A percentile compares a stretch with the other conserved stretches of the same genome.
Conservation (phyloP, 2,113 vertebrate genomes). For the Gadus macrocephalus region DNA sequence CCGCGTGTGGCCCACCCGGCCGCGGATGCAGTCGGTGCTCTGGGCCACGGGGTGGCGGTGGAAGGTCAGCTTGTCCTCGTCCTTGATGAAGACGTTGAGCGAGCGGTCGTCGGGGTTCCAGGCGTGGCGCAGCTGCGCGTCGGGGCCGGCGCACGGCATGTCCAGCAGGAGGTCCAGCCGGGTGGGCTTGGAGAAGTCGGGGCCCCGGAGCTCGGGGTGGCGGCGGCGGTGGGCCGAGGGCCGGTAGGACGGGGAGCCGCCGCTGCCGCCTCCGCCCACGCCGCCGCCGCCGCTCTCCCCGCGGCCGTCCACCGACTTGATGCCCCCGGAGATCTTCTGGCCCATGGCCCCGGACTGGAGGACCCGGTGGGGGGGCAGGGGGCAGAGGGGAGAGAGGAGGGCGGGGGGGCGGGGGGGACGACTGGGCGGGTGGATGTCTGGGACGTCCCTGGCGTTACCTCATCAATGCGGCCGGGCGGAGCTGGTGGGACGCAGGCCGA, state of each 20-base stretch:
- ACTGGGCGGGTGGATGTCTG: constrained; percentile 45
- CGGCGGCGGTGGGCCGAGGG: constrained; percentile 71
- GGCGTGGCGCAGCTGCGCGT: constrained; percentile 84
- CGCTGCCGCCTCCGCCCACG: constrained; percentile 74
- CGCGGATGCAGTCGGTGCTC: constrained; percentile 94
- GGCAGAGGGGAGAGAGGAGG: constrained; percentile 6
- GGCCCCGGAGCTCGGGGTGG: constrained; percentile 81
- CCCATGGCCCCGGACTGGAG: constrained; percentile 80
- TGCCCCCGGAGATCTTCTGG: constrained; percentile 95
- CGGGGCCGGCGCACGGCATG: constrained; percentile 82
- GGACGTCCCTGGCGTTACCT: constrained; percentile 79
- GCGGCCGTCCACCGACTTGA: constrained; percentile 91
- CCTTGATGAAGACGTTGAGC: constrained; percentile 96
- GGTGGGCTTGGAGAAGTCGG: constrained; percentile 84
- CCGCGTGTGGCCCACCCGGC: constrained; percentile 87
- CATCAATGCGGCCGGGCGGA: constrained; percentile 72
- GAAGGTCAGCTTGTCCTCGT: constrained; percentile 92
- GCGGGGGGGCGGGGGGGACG: not conserved
- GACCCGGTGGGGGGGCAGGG: constrained; percentile 4
- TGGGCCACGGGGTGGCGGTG: constrained; percentile 95
- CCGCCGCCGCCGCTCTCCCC: constrained; percentile 67
- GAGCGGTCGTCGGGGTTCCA: constrained; percentile 97
- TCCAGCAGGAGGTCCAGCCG: constrained; percentile 91
- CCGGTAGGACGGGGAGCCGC: constrained; percentile 78
- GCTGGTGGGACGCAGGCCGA: constrained; percentile 33